Evolutionary conservation across 2,113 vertebrate species (phyloP).

Genomic region (Gobio gobio): DNA sequence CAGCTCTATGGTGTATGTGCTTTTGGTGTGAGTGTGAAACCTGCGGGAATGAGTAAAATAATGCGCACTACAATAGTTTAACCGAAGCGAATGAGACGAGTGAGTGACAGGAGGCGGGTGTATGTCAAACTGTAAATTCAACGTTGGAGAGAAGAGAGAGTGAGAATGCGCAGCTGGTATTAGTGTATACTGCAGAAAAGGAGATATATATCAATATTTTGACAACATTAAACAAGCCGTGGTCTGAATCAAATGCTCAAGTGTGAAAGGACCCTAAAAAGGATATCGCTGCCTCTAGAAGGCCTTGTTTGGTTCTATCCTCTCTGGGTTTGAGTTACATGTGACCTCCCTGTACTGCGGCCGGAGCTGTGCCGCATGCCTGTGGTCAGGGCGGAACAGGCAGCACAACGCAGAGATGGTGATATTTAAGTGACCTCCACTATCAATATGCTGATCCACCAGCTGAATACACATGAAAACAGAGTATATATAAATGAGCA

Average conservation of each 20-base stretch:
- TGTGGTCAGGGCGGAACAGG: conserved; percentile 50
- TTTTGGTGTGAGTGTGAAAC: no score
- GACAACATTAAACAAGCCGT: background rate
- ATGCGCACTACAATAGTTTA: no score
- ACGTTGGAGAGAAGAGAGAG: no score
- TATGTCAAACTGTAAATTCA: no score
- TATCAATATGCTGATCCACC: conserved; percentile 51
- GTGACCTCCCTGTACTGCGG: conserved; percentile 46
- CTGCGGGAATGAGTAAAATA: no score
- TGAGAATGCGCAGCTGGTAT: no score
- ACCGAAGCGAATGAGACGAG: no score
- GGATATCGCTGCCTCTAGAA: conserved; percentile 30
- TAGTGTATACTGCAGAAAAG: no score
- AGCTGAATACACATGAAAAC: conserved; percentile 44
- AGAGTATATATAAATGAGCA: conserved; percentile 18
- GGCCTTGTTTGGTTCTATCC: conserved; percentile 53
- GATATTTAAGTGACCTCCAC: conserved; percentile 61
- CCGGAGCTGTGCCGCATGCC: conserved; percentile 43
- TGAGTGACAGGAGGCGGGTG: no score
- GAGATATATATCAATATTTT: no score
- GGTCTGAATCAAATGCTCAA: background rate
- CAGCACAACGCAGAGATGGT: conserved; percentile 37
- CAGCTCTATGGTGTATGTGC: no score
- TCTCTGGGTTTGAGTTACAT: conserved; percentile 48
- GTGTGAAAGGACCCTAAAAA: conserved; percentile 28